phyloP scores from a whole-genome alignment of 2,113 vertebrate species.

The Stigmatopora nigra region DNA sequence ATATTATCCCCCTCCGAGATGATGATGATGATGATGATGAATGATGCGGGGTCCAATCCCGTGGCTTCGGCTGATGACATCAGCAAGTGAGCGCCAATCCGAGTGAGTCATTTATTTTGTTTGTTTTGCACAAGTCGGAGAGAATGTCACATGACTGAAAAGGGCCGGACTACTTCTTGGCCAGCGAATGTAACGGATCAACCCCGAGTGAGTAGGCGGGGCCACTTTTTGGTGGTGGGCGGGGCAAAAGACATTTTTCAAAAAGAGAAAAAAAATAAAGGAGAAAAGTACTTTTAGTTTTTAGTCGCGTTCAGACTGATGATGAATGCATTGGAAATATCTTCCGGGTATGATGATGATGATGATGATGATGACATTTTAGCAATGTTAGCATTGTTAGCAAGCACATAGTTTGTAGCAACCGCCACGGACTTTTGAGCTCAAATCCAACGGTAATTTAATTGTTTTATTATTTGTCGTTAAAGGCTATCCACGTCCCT shows the following conservation, averaged over 20 bases:
- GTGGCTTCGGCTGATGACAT: slow-evolving; percentile 48
- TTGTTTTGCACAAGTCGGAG: slow-evolving; percentile 28
- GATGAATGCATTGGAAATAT: slow-evolving; percentile 60
- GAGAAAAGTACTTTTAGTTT: not conserved
- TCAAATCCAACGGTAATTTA: not conserved
- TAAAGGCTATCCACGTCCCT: not conserved
- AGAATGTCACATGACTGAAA: slow-evolving; percentile 4
- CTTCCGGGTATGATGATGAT: slow-evolving; percentile 9
- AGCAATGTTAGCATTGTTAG: not conserved
- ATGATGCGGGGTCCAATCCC: slow-evolving; percentile 41
- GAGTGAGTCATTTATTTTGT: slow-evolving; percentile 1
- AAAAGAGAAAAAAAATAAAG: no score
- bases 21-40: slow-evolving; percentile 34
- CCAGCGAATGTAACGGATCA: slow-evolving; percentile 1
- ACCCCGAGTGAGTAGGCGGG: not conserved
- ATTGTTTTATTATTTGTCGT: not conserved
- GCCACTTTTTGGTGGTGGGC: not conserved
- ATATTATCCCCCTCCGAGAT: slow-evolving; percentile 65
- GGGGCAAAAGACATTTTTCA: not conserved
- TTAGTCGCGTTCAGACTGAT: slow-evolving; percentile 19
- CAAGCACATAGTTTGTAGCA: not conserved
- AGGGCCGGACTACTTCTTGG: not conserved
- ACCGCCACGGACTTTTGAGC: not conserved
- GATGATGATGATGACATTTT: no score
- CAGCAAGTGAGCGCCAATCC: slow-evolving; percentile 43